Base-by-base conservation (phyloP, 2,113 vertebrate species). In the Melanerpes formicivorus region DNA sequence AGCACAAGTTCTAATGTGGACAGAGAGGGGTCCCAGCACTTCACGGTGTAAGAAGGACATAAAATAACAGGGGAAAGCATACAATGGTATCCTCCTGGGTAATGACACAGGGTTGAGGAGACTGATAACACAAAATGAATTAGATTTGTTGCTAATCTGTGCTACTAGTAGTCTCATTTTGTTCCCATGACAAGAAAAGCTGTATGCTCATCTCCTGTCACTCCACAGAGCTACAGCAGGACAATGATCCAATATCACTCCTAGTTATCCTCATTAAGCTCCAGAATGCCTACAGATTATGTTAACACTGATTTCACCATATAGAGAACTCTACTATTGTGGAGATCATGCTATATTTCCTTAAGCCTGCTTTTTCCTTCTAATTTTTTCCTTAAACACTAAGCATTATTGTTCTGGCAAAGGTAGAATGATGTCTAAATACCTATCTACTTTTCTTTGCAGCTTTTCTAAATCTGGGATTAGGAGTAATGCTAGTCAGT, bases 231-330 rank as follows among this genome's bases (percentile, higher is more conserved):
- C 10, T 40, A 23, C 21, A 32, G 44, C 8, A 66, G 17, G 58
- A 5, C 29, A 54, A 25, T 0, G 0, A 55, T n/a, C 10, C 14
- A 40, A 3, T 66, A 56, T 11, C 5, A 29, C 25, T 63, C 11
- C 26, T 60, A 27, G 21, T 71, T 48, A 58, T 52, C 64, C 25
- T 67, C 8, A 42, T 37, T 34, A 40, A 86, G n/a, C 16, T 79
- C 32, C 58, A 76, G n/a, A 58, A 82, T 72, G 63, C 58, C 29
- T n/a, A 9, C n/a, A n/a, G 6, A 37, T 27, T 9, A 16, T 30
- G 15, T 4, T 34, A 59, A 42, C 48, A 26, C 4, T 42, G 50
- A n/a, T 52, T 81, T 70, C 52, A 26, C 14, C 23, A 32, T 13
- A 6, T 18, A 32, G 10, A 74, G 19, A 29, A 70, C 18, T 21